Evolutionary conservation across 2,888 invertebrate genomes (phyloP).

Genomic region (Agrochola circellaris): DNA sequence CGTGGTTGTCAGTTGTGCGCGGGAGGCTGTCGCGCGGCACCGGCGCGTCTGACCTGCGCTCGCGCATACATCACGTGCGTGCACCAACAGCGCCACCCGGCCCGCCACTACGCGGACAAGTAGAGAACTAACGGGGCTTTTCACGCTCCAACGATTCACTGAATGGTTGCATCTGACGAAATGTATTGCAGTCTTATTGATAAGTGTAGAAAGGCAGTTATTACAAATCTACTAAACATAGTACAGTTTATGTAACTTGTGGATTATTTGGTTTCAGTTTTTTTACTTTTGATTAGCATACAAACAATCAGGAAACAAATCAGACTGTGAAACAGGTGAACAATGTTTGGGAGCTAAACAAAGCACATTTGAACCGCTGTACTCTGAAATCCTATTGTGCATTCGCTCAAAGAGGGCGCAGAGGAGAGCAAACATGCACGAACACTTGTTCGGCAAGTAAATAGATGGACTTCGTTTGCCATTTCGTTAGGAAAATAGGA

Average conservation of each 20-base stretch:
- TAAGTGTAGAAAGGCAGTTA: conserved; percentile 55
- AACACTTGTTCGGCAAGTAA: conserved; percentile 41
- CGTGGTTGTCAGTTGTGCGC: conserved; percentile 77
- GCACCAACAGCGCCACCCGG: conserved; percentile 80
- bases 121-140: conserved; percentile 83
- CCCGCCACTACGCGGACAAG: conserved; percentile 77
- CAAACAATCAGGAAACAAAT: conserved; percentile 39
- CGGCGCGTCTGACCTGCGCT: conserved; percentile 84
- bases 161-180: conserved; percentile 72
- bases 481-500: conserved; percentile 30
- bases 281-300: conserved; percentile 15
- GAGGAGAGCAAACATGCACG: conserved; percentile 47
- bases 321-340: conserved; percentile 36
- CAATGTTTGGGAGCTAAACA: conserved; percentile 45
- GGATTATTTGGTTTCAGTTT: conserved; percentile 6
- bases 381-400: conserved; percentile 47
- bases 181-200: conserved; percentile 61
- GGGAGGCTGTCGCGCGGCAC: conserved; percentile 88
- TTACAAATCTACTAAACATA: conserved; percentile 58
- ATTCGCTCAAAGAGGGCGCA: conserved; percentile 28
- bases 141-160: conserved; percentile 80
- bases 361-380: conserved; percentile 24
- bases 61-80: conserved; percentile 88
- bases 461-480: conserved; percentile 33
- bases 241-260: conserved; percentile 44